These are phyloP conservation scores for Hydrotaea diabolus DNA, from an alignment of 2,888 invertebrate genomes.

Conservation along the genomic window DNA sequence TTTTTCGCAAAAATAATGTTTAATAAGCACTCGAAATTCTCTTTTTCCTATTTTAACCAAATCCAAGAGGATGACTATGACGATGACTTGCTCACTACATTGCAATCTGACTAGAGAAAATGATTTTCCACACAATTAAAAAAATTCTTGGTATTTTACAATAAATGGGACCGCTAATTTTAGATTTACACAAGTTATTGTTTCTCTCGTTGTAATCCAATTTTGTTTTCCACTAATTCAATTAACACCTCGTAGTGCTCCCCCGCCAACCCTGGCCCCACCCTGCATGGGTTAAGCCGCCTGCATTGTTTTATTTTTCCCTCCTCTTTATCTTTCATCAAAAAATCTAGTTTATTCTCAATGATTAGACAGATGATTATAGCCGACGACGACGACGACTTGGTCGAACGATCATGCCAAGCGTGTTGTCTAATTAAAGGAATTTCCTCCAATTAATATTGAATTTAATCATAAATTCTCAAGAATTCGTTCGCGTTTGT, in stretches of 20 bases:
- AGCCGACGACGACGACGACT: no score
- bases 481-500: constrained; percentile 50
- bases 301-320: neutral
- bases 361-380: constrained; percentile 1
- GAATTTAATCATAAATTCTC: constrained; percentile 56
- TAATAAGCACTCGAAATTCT: no score
- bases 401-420: constrained; percentile 2
- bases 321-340: neutral
- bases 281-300: neutral
- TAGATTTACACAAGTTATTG: no score
- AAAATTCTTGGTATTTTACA: no score
- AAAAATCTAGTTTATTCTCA: constrained; percentile 34
- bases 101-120: no score
- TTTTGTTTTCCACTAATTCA: neutral
- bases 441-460: constrained; percentile 58
- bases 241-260: constrained; percentile 21
- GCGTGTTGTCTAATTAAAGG: constrained; percentile 37
- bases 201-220: neutral
- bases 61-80: no score
- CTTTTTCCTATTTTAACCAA: no score
- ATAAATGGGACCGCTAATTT: no score
- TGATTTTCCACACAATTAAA: no score
- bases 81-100: no score
- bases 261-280: no score
- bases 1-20: no score